Evolutionary conservation across 2,113 vertebrate genomes (phyloP).

Genomic region (Phalacrocorax aristotelis): DNA sequence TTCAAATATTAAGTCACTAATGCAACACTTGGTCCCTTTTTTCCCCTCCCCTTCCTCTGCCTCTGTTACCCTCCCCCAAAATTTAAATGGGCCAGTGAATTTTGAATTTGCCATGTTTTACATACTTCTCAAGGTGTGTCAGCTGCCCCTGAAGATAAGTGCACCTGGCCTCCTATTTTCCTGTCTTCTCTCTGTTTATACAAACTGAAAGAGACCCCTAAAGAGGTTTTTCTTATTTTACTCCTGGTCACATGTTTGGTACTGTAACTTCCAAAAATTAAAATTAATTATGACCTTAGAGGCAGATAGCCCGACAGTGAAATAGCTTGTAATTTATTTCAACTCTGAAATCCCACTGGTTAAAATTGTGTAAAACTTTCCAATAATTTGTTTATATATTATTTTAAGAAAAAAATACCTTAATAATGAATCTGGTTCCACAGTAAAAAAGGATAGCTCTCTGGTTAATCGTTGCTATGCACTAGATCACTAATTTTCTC

Average conservation of each 20-base stretch:
- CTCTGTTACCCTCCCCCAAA: not conserved
- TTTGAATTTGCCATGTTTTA: not conserved
- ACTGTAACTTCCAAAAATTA: not conserved
- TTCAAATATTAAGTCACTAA: not conserved
- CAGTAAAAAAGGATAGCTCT: not conserved
- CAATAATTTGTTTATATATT: not conserved
- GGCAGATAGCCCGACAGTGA: not conserved
- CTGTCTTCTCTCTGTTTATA: not conserved
- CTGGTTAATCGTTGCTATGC: not conserved
- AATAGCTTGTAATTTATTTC: slow-evolving; percentile 11
- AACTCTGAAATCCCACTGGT: not conserved
- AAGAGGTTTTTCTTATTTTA: not conserved
- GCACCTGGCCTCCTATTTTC: not conserved
- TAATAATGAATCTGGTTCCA: slow-evolving; percentile 20
- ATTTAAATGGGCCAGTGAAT: not conserved
- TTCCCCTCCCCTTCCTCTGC: not conserved
- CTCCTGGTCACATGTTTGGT: not conserved
- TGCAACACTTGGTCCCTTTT: not conserved
- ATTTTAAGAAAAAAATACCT: not conserved
- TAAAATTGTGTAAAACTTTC: slow-evolving; percentile 16
- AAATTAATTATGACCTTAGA: slow-evolving; percentile 21
- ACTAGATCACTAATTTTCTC: not conserved
- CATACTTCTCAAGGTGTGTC: not conserved
- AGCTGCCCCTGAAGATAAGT: not conserved
- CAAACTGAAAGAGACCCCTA: not conserved